phyloP scores from a whole-genome alignment of 2,888 invertebrate genomes.

The Drosophila birchii region DNA sequence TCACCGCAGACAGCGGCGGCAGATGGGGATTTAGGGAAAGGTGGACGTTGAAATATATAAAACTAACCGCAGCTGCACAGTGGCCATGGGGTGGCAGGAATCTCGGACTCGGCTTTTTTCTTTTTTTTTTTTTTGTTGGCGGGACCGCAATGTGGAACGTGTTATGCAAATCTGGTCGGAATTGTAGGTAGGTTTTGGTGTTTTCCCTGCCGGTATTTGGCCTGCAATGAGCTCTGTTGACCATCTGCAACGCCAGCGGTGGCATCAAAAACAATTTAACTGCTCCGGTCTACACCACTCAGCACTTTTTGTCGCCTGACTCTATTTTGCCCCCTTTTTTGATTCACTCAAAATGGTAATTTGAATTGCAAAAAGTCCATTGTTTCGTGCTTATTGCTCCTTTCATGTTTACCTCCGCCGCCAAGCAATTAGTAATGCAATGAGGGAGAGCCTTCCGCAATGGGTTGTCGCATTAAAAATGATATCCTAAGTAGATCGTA shows the following conservation, averaged over 20 bases:
- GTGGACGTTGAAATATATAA: slow-evolving; percentile 33
- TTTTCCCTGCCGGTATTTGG: slow-evolving; percentile 38
- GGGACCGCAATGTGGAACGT: slow-evolving; percentile 61
- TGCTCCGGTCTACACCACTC: slow-evolving; percentile 49
- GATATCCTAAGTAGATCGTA: slow-evolving; percentile 77
- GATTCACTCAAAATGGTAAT: slow-evolving; percentile 73
- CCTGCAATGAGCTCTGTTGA: slow-evolving; percentile 40
- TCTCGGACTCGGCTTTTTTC: slow-evolving; percentile 14
- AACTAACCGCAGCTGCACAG: slow-evolving; percentile 41
- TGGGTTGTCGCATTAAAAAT: slow-evolving; percentile 67
- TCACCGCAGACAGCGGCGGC: slow-evolving; percentile 54
- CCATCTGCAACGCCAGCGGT: slow-evolving; percentile 43
- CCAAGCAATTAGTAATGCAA: slow-evolving; percentile 65
- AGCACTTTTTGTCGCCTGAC: slow-evolving; percentile 47
- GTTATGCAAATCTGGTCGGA: slow-evolving; percentile 66
- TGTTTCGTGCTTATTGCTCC: slow-evolving; percentile 54
- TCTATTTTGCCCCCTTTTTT: slow-evolving; percentile 53
- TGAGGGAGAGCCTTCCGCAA: background rate
- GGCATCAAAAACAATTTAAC: slow-evolving; percentile 68
- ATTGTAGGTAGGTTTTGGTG: slow-evolving; percentile 20
- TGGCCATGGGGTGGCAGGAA: slow-evolving; percentile 18
- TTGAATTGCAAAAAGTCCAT: slow-evolving; percentile 70
- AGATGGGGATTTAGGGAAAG: slow-evolving; percentile 52
- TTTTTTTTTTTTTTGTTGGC: slow-evolving; percentile 3
- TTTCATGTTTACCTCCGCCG: slow-evolving; percentile 32